A percentile compares a stretch with the other conserved stretches of the same genome.
Evolutionary conservation across 2,797 vertebrate species (phyloP).

Genomic region (Anolis apletophallus): DNA sequence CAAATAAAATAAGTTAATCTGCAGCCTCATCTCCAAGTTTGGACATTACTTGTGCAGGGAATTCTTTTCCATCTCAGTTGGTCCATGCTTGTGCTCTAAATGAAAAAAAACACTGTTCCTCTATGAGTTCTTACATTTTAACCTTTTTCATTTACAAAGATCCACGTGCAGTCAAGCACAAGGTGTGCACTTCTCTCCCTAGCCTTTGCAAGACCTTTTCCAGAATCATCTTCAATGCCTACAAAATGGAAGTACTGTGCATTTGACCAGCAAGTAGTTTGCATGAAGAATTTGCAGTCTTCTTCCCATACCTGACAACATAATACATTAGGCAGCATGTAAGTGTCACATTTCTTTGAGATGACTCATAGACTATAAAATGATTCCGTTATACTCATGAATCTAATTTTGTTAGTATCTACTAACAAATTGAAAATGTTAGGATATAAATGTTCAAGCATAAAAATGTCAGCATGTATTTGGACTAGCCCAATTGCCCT

Average conservation of each 20-base stretch:
- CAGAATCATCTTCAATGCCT: not conserved
- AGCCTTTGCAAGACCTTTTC: not conserved
- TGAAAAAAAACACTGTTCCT: not conserved
- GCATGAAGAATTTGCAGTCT: not conserved
- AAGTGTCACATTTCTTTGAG: not conserved
- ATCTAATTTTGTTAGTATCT: constrained; percentile 23
- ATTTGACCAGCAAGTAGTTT: not conserved
- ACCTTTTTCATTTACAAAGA: not conserved
- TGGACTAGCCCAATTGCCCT: not conserved
- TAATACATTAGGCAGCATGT: not conserved
- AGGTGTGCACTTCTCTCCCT: not conserved
- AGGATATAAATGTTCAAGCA: not conserved
- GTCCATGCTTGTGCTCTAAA: not conserved
- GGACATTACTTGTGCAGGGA: too few relatives aligned
- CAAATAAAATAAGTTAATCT: not conserved
- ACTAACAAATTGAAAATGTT: constrained; percentile 8
- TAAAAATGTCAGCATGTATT: not conserved
- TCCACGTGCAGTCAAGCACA: not conserved
- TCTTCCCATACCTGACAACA: not conserved
- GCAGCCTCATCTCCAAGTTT: not conserved
- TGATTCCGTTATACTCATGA: not conserved
- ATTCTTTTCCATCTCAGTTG: not conserved
- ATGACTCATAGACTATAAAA: constrained; percentile 17
- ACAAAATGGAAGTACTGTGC: not conserved
- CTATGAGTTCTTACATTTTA: not conserved